phyloP scores from a whole-genome alignment of 2,113 vertebrate genomes.

The Calyptommatus sinebrachiatus region DNA sequence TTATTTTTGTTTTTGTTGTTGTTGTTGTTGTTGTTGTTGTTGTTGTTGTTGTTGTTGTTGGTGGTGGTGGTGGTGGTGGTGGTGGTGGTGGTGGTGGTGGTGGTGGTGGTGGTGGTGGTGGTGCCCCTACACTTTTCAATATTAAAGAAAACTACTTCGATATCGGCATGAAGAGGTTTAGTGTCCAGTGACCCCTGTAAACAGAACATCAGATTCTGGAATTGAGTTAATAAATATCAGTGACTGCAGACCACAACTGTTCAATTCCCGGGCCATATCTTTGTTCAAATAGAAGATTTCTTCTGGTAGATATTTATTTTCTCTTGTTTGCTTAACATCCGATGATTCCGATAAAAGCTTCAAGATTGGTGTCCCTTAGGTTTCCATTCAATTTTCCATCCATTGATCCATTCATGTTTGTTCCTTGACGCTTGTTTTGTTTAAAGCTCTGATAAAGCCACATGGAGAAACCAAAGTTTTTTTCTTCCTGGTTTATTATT shows the following conservation, averaged over 20 bases:
- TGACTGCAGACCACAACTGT: too few species aligned
- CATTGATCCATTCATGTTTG: not conserved
- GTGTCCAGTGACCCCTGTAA: too few species aligned
- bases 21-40: too few species aligned
- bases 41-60: too few species aligned
- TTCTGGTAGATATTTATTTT: not conserved
- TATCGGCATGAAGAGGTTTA: not conserved
- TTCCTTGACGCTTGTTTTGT: not conserved
- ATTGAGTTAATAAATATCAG: too few species aligned
- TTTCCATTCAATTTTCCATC: not conserved
- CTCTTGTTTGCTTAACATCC: not conserved
- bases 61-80: too few species aligned
- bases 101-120: too few species aligned
- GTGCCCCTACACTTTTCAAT: too few species aligned
- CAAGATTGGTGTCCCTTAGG: not conserved
- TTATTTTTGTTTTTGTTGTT: too few species aligned
- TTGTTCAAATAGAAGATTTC: not conserved
- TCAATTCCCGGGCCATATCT: not conserved
- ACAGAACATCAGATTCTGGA: too few species aligned
- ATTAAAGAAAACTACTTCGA: not conserved
- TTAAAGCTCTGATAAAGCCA: not conserved
- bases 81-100: too few species aligned
- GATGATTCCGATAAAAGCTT: not conserved
- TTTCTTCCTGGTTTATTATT: not conserved
- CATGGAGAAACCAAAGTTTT: not conserved